Evolutionary conservation across 2,113 vertebrate species (phyloP), one percentile per base, ranked within the genome.

Genomic region (Thalassoma bifasciatum): DNA sequence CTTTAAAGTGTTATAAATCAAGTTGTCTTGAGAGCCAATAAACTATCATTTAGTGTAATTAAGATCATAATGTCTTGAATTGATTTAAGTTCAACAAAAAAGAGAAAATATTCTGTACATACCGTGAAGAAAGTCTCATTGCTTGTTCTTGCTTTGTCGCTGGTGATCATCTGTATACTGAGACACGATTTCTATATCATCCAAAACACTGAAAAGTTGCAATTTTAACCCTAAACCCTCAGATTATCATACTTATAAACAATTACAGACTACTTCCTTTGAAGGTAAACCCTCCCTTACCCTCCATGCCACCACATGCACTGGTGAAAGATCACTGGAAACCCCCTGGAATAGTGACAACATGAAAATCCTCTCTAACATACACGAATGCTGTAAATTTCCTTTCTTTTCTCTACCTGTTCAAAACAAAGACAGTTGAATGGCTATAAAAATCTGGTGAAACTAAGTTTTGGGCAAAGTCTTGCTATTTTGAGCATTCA

Each of bases 181-280:
- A 82, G 70, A 75, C 40, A 24, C 71, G 74, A 44, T 74, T 54
- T 66, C 57, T 49, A 4, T n/a, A 30, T 68, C 26, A 70, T 53
- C 49, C 44, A 60, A 58, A 79, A 42, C 67, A 67, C 26, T 67
- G 64, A 84, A 69, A 66, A 60, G 50, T 40, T 44, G 75, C 52
- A 49, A 50, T 76, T 88, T 78, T 42, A 47, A 72, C 58, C 60
- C 65, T 86, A 88, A 85, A 47, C 65, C 66, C 44, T 54, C 69
- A 70, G 85, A 91, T 91, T 85, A 88, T 66, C 64, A 42, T 83
- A 77, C 87, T 91, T 89, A 86, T 57, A 82, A 67, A 72, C 71
- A 77, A 78, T 77, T 53, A 72, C 40, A 52, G 77, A 61, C 37
- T 65, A 57, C 52, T 58, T 26, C 50, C 71, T 91, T 91, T 90